Percentiles rank a stretch among this genome's conserved stretches.
Conservation (phyloP, 2,888 invertebrate genomes). For the Ormyrus nitidulus region DNA sequence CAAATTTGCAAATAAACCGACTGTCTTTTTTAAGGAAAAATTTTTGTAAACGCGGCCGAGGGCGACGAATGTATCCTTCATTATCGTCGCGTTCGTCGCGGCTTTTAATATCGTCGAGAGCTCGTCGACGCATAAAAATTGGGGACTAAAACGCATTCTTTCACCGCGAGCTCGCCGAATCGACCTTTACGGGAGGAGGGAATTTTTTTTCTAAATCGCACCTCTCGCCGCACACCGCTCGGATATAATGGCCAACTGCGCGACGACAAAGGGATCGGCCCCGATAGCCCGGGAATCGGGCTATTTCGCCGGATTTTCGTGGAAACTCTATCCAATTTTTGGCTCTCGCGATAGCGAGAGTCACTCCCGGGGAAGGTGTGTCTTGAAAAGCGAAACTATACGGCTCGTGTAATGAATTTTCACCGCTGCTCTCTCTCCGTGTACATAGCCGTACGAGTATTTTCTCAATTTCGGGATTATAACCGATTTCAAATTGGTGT, state of each 20-base stretch:
- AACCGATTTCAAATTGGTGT: no score
- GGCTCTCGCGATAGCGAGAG: neutral
- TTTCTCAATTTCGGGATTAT: no score
- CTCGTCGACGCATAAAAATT: neutral
- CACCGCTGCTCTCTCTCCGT: neutral
- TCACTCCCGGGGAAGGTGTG: neutral
- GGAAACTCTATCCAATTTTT: neutral
- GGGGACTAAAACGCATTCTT: neutral
- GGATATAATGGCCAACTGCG: no score
- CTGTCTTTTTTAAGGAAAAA: constrained; percentile 18
- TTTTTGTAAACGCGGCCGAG: neutral
- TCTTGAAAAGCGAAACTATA: neutral
- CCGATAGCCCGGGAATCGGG: neutral
- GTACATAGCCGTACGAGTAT: no score
- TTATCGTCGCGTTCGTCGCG: no score
- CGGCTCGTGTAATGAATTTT: constrained; percentile 15
- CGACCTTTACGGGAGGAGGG: no score
- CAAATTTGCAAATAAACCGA: constrained; percentile 15
- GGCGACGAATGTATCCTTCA: neutral
- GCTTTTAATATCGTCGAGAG: neutral
- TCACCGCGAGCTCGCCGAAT: neutral
- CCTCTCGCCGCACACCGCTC: no score
- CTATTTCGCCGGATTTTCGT: constrained; percentile 6
- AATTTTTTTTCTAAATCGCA: no score
- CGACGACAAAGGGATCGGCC: no score